Conservation (phyloP, 2,113 vertebrate species). For the Ctenodactylus gundi region DNA sequence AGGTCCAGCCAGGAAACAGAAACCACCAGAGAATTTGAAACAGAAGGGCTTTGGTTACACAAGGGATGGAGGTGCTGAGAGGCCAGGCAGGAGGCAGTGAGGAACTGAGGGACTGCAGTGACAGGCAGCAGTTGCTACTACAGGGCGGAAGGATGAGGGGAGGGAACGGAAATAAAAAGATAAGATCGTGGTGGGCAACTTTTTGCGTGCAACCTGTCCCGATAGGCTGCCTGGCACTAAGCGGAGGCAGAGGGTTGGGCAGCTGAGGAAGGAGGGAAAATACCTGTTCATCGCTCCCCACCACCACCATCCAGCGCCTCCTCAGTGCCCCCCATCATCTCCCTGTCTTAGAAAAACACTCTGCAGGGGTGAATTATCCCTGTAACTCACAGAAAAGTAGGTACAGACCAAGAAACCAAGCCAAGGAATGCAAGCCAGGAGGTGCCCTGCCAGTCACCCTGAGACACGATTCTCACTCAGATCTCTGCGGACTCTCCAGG, state of each 20-base stretch:
- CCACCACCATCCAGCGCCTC: background rate
- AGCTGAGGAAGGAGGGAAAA: background rate
- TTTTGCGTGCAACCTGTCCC: rapidly evolving
- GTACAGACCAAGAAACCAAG: background rate
- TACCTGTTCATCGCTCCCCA: background rate
- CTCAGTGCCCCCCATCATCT: background rate
- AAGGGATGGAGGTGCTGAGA: background rate
- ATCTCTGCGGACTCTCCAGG: background rate
- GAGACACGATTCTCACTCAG: background rate
- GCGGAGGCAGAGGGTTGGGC: background rate
- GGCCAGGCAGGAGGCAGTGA: background rate
- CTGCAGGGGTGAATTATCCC: background rate
- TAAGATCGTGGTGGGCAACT: too few relatives aligned
- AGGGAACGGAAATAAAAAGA: too few relatives aligned
- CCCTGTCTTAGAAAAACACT: background rate
- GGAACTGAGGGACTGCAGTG: background rate
- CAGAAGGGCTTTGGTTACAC: conserved; percentile 1
- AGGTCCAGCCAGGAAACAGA: background rate
- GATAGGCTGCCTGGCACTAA: background rate
- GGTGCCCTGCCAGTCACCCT: background rate
- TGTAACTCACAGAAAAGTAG: background rate
- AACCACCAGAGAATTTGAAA: background rate
- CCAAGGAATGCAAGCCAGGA: background rate
- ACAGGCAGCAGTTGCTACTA: too few relatives aligned
- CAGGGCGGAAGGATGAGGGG: too few relatives aligned